Base-by-base conservation (phyloP, 2,113 vertebrate species). In the Gallinago paraguaiae region DNA sequence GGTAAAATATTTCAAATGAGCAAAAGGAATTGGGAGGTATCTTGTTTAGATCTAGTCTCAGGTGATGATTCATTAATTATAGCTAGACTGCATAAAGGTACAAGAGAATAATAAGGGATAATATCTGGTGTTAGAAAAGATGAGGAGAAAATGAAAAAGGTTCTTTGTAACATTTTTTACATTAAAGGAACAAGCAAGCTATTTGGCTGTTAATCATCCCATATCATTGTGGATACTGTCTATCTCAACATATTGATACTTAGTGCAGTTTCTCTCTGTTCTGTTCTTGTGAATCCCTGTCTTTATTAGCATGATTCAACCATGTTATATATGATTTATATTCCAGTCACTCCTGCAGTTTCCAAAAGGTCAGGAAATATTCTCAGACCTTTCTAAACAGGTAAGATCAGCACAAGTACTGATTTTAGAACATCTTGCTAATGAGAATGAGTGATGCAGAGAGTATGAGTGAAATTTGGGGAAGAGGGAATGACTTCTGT, bases 21-120 rank as follows among this genome's bases (percentile, higher is more conserved):
- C 3, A 45, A 53, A 68, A 91, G 72, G 13, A 82, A 65, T 30
- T 64, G 41, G 57, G 78, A 79, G 48, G 37, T 61, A 46, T 15
- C 41, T 89, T 92, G 86, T 93, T 88, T 91, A 82, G 70, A n/a
- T 95, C 81, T n/a, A 54, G 65, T 57, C 43, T 43, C 64, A 86
- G 48, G 54, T 67, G 72, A 41, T 91, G 75, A 88, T 65, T 95
- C 70, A 56, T 82, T 82, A 85, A 71, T 85, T 93, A 65, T 50
- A 91, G 57, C 61, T 75, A 61, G 43, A 24, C 45, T 81, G 51
- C 56, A 86, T 27, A 50, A 80, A 83, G 28, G 25, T 74, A 59
- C 2, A 6, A 61, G 41, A 78, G 57, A 89, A 79, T 46, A 78
- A 78, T 35, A 68, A 87, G 6, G 22, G 28, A 54, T 87, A 78